phyloP scores from a whole-genome alignment of 2,113 vertebrate genomes.

The Macrotis lagotis region DNA sequence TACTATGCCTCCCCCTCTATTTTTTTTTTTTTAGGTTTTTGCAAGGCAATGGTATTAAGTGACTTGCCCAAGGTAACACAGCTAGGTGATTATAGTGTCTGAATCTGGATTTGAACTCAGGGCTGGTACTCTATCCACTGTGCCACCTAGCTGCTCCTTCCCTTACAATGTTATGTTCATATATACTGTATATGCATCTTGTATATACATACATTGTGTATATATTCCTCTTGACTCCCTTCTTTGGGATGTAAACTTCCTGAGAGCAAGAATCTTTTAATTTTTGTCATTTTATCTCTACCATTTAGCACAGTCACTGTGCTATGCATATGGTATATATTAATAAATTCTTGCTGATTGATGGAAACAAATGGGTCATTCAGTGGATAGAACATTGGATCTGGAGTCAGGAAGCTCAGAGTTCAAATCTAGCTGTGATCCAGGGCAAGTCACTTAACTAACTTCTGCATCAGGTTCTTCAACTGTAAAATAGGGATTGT shows the following conservation, averaged over 20 bases:
- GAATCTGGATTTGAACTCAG: no score
- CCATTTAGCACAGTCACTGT: not conserved
- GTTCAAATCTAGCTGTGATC: not conserved
- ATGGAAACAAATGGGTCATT: not conserved
- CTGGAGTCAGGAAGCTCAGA: not conserved
- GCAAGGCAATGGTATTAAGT: no score
- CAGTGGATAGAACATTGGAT: not conserved
- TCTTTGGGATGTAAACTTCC: not conserved
- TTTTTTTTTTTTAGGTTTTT: no score
- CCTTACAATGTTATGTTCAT: not conserved
- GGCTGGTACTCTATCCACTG: no score
- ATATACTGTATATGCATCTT: not conserved
- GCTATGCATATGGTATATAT: not conserved
- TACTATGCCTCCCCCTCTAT: no score
- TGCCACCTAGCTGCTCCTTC: no score
- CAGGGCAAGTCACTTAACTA: not conserved
- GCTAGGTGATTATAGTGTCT: no score
- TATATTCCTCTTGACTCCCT: not conserved
- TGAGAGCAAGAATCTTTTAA: not conserved
- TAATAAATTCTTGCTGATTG: not conserved
- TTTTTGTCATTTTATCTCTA: not conserved
- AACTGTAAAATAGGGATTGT: not conserved
- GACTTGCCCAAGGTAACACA: no score
- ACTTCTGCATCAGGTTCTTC: not conserved
- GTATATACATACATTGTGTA: not conserved